Conservation (phyloP, 2,888 invertebrate genomes). For the Hemaris fuciformis region DNA sequence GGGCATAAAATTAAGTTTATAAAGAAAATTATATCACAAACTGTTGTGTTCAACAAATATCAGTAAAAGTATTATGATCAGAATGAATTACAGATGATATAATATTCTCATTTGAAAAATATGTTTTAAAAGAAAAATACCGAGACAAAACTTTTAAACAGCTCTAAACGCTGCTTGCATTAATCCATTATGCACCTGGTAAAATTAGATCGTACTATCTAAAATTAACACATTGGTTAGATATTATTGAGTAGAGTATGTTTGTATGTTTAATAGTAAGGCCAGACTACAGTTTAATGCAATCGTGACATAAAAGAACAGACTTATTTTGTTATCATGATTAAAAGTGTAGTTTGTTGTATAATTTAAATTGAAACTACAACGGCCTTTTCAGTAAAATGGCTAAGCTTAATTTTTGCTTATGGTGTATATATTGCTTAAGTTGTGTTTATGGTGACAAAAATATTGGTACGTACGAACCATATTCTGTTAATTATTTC, state of each 20-base stretch:
- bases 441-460: slow-evolving; percentile 31
- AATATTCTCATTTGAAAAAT: neutral
- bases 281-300: neutral
- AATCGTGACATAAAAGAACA: neutral
- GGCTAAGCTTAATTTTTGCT: neutral
- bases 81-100: no score
- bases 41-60: no score
- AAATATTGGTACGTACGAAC: slow-evolving; percentile 37
- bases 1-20: neutral
- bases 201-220: slow-evolving; percentile 2
- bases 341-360: neutral
- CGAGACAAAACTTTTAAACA: neutral
- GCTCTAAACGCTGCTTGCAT: neutral
- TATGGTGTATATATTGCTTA: neutral
- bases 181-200: neutral
- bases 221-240: neutral
- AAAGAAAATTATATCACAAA: no score
- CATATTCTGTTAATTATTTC: neutral
- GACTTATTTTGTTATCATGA: neutral
- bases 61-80: no score
- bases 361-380: neutral
- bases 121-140: neutral
- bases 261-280: neutral
- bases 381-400: neutral
- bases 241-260: slow-evolving; percentile 4